A percentile compares a stretch with the other conserved stretches of the same genome.
These are phyloP conservation scores for Psophia crepitans DNA, from an alignment of 2,113 vertebrate genomes.

Conservation along the genomic window DNA sequence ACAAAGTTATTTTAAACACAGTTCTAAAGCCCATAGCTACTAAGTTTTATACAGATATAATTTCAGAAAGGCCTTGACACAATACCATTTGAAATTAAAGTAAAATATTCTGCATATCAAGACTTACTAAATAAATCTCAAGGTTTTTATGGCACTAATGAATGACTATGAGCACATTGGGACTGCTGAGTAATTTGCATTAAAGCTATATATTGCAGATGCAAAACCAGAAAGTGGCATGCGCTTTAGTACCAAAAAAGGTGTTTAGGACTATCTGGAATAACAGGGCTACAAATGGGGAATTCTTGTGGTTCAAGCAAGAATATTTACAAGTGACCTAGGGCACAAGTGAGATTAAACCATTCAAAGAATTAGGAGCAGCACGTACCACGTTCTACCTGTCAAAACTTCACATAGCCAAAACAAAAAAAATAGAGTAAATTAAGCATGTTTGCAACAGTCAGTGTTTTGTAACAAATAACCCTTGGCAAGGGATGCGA, in stretches of 20 bases:
- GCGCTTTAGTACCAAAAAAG: not conserved
- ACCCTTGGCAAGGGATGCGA: fast-evolving
- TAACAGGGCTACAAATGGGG: not conserved
- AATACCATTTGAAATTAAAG: constrained; percentile 36
- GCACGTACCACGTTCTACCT: not conserved
- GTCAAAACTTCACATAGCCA: not conserved
- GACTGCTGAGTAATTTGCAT: constrained; percentile 8
- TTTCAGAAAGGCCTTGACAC: constrained; percentile 35
- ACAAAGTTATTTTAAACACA: constrained; percentile 55
- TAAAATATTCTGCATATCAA: constrained; percentile 28
- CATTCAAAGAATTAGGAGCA: not conserved
- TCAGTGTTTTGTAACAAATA: not conserved
- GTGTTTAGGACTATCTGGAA: not conserved
- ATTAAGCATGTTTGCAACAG: not conserved
- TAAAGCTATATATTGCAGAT: constrained; percentile 18
- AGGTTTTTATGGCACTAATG: constrained; percentile 48
- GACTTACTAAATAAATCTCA: constrained; percentile 53
- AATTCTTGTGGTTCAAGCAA: not conserved
- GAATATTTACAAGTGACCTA: not conserved
- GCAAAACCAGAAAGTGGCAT: not conserved
- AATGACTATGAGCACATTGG: constrained; percentile 19
- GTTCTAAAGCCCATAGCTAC: not conserved
- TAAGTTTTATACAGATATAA: constrained; percentile 23
- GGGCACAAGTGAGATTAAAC: not conserved
- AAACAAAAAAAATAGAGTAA: not conserved